Evolutionary conservation across 2,797 vertebrate genomes (phyloP).

Genomic region (Galago senegalensis): DNA sequence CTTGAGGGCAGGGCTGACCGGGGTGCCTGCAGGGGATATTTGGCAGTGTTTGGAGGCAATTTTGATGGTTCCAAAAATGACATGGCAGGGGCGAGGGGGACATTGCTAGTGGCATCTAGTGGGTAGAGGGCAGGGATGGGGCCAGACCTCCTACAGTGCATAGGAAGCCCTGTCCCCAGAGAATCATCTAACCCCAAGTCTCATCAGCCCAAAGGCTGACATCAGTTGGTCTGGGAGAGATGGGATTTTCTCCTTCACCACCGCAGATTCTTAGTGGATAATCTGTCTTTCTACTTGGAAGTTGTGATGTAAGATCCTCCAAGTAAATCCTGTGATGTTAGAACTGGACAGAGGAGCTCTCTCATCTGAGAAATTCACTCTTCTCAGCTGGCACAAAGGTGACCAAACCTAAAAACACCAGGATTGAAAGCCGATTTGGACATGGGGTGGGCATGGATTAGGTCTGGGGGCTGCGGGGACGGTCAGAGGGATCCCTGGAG

Average conservation of each 20-base stretch:
- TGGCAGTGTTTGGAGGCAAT: neutral
- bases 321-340: neutral
- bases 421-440: neutral
- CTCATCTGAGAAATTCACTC: neutral
- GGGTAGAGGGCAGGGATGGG: too few species aligned
- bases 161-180: too few species aligned
- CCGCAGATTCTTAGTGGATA: too few species aligned
- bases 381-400: neutral
- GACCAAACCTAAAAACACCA: neutral
- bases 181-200: neutral
- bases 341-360: neutral
- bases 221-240: neutral
- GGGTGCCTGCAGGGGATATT: too few species aligned
- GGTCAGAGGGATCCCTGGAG: neutral
- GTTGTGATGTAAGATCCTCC: neutral
- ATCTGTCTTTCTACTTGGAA: neutral
- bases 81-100: accelerated
- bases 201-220: accelerated
- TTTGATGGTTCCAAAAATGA: neutral
- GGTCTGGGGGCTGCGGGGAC: too few species aligned
- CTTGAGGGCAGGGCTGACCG: neutral
- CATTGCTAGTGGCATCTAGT: neutral
- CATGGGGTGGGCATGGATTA: neutral
- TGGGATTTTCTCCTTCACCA: neutral
- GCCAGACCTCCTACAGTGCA: accelerated